These are phyloP conservation scores for Alca torda DNA, from an alignment of 2,797 vertebrate species.

Conservation along the genomic window DNA sequence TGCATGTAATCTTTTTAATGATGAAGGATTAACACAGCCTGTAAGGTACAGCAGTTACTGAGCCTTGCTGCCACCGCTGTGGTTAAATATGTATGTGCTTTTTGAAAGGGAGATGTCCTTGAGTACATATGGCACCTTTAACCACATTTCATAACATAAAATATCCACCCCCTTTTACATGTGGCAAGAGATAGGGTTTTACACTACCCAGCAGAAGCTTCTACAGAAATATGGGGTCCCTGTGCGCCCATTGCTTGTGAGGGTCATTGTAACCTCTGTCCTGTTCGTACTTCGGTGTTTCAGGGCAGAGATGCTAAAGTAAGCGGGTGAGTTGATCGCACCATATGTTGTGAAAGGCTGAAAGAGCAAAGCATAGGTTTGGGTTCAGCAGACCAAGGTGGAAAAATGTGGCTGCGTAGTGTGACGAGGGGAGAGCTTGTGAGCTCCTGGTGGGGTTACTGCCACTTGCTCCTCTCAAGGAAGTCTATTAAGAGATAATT, in stretches of 20 bases:
- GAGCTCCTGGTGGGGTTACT: background rate
- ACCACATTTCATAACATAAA: background rate
- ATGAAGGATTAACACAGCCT: background rate
- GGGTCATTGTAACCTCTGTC: accelerated
- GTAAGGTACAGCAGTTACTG: background rate
- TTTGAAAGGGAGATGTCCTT: background rate
- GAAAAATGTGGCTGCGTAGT: accelerated
- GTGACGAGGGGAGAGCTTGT: accelerated
- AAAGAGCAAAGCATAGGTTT: background rate
- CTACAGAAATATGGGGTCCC: background rate
- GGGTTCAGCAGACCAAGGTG: background rate
- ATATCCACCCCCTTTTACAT: background rate
- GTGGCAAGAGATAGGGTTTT: background rate
- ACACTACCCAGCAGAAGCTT: background rate
- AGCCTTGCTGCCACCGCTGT: background rate
- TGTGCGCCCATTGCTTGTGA: background rate
- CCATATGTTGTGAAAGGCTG: background rate
- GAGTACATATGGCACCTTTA: background rate
- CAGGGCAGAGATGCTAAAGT: background rate
- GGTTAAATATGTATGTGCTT: background rate
- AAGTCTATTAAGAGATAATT: background rate
- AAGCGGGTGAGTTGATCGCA: background rate
- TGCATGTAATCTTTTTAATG: background rate
- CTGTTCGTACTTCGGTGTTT: background rate
- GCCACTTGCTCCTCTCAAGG: background rate